A percentile compares a stretch with the other conserved stretches of the same genome.
Conservation (phyloP, 1,140 invertebrate genomes). For the Solenopsis fugax region DNA sequence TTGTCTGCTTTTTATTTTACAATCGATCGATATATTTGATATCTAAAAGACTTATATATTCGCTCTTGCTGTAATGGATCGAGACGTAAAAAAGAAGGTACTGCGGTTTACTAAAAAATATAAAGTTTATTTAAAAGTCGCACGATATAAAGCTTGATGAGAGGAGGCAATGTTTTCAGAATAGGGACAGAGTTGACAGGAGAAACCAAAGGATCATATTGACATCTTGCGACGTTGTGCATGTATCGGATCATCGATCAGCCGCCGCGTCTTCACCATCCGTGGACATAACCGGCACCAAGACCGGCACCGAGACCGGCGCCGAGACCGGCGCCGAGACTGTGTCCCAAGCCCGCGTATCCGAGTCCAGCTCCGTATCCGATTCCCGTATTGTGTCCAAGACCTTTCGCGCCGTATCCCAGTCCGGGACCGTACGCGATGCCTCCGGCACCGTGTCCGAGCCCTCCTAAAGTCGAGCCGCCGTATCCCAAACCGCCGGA, state of each 20-base stretch:
- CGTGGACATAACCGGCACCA: conserved; percentile 41
- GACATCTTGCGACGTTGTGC: not conserved
- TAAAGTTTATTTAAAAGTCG: conserved; percentile 63
- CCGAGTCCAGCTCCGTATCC: conserved; percentile 45
- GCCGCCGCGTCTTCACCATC: conserved; percentile 27
- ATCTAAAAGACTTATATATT: not conserved
- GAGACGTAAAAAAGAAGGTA: not conserved
- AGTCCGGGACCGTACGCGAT: conserved; percentile 31
- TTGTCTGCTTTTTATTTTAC: not conserved
- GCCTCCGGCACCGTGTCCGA: not conserved
- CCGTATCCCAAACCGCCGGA: conserved; percentile 52
- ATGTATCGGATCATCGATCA: not conserved
- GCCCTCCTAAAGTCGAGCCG: not conserved
- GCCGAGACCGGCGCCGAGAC: conserved; percentile 27
- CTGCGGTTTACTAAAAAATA: conserved; percentile 55
- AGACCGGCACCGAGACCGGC: conserved; percentile 40
- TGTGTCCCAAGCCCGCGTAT: conserved; percentile 36
- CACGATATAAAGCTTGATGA: conserved; percentile 22
- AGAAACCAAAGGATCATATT: not conserved
- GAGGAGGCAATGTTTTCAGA: not conserved
- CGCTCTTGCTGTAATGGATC: too few relatives aligned
- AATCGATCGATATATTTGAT: not conserved
- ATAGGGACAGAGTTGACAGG: not conserved
- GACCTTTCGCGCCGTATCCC: conserved; percentile 34
- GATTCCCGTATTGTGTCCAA: conserved; percentile 24